Conservation (phyloP, 2,113 vertebrate species). For the Lycaon pictus region DNA sequence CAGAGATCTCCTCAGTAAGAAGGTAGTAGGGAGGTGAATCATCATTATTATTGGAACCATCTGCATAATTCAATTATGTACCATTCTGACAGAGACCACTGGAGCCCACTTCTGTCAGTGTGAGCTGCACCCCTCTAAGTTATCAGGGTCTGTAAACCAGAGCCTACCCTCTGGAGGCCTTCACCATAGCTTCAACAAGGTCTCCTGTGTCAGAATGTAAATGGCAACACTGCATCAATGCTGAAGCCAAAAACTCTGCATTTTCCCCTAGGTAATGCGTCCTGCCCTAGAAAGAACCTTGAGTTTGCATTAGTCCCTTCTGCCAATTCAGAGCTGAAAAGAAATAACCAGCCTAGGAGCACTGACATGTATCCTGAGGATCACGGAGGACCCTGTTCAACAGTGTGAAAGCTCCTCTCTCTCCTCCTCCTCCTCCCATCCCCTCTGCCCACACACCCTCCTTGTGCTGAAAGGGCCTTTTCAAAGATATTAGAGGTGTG, state of each 20-base stretch:
- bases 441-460: accelerated
- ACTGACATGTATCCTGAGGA: background rate
- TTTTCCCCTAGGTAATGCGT: background rate
- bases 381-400: background rate
- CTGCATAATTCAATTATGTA: background rate
- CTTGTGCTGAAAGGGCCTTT: slow-evolving; percentile 43
- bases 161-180: background rate
- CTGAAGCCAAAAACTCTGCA: background rate
- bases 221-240: background rate
- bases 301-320: background rate
- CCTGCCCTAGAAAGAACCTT: background rate
- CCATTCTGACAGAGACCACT: background rate
- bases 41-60: background rate
- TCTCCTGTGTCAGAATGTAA: background rate
- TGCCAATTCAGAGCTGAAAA: background rate
- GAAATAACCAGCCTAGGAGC: background rate
- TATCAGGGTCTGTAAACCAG: background rate
- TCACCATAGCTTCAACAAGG: background rate
- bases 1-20: background rate
- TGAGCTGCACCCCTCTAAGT: background rate
- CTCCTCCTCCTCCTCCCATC: background rate
- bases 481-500: background rate
- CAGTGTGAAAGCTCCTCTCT: background rate
- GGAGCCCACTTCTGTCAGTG: background rate
- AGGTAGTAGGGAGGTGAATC: background rate